Percentiles rank a stretch among this genome's conserved stretches.
Conservation (phyloP, 2,797 vertebrate genomes). For the Ctenopoma kingsleyae region DNA sequence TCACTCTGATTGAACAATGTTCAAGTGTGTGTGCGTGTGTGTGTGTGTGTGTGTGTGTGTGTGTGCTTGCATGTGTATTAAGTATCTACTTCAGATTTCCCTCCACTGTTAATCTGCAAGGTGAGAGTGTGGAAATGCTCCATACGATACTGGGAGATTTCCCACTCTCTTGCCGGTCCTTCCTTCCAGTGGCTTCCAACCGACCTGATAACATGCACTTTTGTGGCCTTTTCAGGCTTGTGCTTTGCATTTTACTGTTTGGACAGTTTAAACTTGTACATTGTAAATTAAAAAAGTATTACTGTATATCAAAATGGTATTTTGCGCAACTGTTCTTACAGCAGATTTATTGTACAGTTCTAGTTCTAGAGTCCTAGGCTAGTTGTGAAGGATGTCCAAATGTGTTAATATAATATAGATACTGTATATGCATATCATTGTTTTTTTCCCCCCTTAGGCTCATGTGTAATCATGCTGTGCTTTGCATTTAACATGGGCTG, state of each 20-base stretch:
- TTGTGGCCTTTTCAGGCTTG: slow-evolving; percentile 86
- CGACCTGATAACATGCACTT: slow-evolving; percentile 89
- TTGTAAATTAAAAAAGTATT: slow-evolving; percentile 77
- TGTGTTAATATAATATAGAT: slow-evolving; percentile 76
- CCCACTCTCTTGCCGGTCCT: slow-evolving; percentile 43
- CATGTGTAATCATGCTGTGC: slow-evolving; percentile 50
- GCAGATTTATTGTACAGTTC: slow-evolving; percentile 86
- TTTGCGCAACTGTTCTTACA: slow-evolving; percentile 82
- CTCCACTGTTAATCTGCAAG: slow-evolving; percentile 59
- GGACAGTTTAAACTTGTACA: slow-evolving; percentile 78
- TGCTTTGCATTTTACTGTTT: slow-evolving; percentile 79
- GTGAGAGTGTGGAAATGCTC: slow-evolving; percentile 38
- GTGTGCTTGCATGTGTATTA: slow-evolving; percentile 60
- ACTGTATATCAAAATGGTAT: slow-evolving; percentile 82
- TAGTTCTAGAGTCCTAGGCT: slow-evolving; percentile 76
- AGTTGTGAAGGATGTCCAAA: slow-evolving; percentile 81
- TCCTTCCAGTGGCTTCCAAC: slow-evolving; percentile 84
- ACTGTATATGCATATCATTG: slow-evolving; percentile 64
- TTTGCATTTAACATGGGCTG: slow-evolving; percentile 55
- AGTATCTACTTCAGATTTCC: slow-evolving; percentile 66
- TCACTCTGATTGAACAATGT: too few relatives aligned
- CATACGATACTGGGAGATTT: slow-evolving; percentile 23
- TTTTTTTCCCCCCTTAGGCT: slow-evolving; percentile 33
- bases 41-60: slow-evolving; percentile 25
- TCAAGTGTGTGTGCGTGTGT: slow-evolving; percentile 17